A percentile compares a stretch with the other conserved stretches of the same genome.
Conservation (phyloP, 2,113 vertebrate genomes). For the Grus americana region DNA sequence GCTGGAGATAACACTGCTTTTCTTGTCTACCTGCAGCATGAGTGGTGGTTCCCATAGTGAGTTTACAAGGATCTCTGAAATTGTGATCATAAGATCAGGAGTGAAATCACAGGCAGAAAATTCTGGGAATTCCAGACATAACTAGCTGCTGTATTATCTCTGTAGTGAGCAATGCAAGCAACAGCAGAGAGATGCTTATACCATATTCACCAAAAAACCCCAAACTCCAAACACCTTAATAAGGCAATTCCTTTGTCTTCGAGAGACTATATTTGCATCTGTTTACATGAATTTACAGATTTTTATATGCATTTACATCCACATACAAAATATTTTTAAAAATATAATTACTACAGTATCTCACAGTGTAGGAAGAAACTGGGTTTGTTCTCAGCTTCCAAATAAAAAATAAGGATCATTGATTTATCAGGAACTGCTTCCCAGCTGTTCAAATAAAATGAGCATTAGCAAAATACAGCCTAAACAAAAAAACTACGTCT, state of each 20-base stretch:
- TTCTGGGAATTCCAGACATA: not conserved
- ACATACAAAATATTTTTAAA: not conserved
- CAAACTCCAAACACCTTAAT: not conserved
- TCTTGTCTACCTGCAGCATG: not conserved
- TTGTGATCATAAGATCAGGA: not conserved
- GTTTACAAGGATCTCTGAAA: not conserved
- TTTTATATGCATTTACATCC: not conserved
- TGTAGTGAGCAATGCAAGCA: not conserved
- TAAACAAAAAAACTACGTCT: not conserved
- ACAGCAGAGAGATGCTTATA: not conserved
- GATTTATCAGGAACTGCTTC: not conserved
- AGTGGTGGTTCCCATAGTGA: not conserved
- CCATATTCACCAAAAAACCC: not conserved
- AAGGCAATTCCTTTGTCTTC: not conserved
- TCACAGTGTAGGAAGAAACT: not conserved
- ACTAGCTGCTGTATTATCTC: not conserved
- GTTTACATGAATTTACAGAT: not conserved
- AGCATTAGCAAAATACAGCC: not conserved
- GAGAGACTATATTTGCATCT: not conserved
- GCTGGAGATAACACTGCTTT: not conserved
- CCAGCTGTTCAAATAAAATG: not conserved
- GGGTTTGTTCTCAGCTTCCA: not conserved
- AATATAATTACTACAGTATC: not conserved
- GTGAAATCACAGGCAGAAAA: not conserved
- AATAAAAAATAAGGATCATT: not conserved